Evolutionary conservation across 1,140 invertebrate genomes (phyloP), one percentile per base, ranked within the genome.

Genomic region (Whitmania pigra): DNA sequence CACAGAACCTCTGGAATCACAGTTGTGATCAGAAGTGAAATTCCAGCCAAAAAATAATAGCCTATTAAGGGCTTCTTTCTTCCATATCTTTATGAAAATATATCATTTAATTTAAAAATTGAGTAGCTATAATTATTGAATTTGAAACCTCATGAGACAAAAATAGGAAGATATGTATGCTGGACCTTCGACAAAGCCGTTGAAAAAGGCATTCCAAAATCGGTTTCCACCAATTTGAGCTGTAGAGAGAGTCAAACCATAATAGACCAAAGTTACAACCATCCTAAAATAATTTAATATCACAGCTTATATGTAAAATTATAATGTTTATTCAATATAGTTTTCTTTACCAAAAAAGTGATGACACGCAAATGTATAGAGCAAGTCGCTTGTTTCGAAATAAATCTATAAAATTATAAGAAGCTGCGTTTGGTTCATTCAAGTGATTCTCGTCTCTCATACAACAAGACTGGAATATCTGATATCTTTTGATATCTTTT

Each of bases 121-220:
- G 15, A 3, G 13, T 11, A 11, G 15, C 43, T 49, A 49, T 15
- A 63, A 63, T 63, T n/a, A n/a, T 13, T 63, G 11, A 25, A 63
- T 63, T 63, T n/a, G 2, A 63, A 1, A 63, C 57, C 29, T 63
- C 22, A 13, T 31, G 22, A 63, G 57, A 25, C 22, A 22, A 63
- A 63, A 63, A 63, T 63, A 63, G 22, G 57, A 13, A n/a, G 13
- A 15, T 31, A 63, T 82, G 77, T 90, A 91, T 4, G 87, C 88
- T 0, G 89, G 88, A 74, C 90, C 84, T 82, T 93, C 90, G 1
- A 92, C 89, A 20, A 86, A 80, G 3, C 89, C 90, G 43, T 76
- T 76, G 57, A 80, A 77, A 72, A 79, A 80, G 68, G 79, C 78
- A 66, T 78, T 81, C 13, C 79, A 54, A 73, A 84, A 83, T 73